Conservation (phyloP, 35 echinoderm and acorn worm species). For the Hemicentrotus pulcherrimus region DNA sequence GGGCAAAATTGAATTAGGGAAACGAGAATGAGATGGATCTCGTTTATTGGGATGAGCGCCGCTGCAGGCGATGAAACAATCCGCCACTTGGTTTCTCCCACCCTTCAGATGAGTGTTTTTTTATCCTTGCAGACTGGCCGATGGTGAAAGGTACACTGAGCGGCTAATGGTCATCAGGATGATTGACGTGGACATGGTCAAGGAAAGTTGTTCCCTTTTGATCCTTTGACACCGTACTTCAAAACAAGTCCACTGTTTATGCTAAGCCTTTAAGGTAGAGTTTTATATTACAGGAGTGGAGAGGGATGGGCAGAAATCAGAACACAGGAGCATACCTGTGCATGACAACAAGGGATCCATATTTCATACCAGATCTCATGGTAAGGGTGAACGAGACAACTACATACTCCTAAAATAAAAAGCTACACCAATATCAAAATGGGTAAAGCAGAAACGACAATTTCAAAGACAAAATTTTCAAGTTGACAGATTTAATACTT, state of each 20-base stretch:
- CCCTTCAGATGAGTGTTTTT: background rate
- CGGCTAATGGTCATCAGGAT: background rate
- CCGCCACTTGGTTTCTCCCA: slow-evolving; percentile 8
- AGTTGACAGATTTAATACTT: no score
- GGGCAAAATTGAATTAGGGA: slow-evolving; percentile 28
- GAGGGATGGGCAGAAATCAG: no score
- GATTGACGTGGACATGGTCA: background rate
- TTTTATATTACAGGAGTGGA: background rate
- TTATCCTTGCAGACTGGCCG: background rate
- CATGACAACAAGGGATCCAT: no score
- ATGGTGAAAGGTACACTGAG: background rate
- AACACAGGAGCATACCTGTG: no score
- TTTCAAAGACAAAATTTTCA: no score
- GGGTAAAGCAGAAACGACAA: no score
- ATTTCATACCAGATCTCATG: no score
- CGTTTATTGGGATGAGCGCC: slow-evolving; percentile 26
- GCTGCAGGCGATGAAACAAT: background rate
- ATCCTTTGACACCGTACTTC: background rate
- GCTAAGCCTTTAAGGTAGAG: background rate
- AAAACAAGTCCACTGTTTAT: background rate
- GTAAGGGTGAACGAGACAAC: background rate
- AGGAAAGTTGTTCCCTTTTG: background rate
- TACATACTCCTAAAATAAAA: background rate
- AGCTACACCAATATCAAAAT: background rate
- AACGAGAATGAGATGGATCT: slow-evolving; percentile 38